Conservation (phyloP, 2,113 vertebrate genomes). For the Oncorhynchus clarkii region DNA sequence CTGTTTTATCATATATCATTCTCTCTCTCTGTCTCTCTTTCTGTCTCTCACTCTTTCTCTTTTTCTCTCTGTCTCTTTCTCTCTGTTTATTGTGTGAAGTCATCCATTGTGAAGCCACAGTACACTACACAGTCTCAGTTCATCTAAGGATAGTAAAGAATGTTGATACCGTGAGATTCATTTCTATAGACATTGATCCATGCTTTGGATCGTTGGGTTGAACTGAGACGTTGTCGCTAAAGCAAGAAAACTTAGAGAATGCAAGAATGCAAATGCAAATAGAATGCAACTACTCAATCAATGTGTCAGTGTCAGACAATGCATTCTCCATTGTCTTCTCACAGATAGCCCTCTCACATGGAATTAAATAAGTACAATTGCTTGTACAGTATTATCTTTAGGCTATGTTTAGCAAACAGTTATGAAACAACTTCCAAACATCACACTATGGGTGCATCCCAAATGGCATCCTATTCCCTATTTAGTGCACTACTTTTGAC, state of each 20-base stretch:
- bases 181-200: neutral
- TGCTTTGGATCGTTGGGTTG: neutral
- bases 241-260: neutral
- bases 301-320: no score
- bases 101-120: neutral
- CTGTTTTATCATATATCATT: neutral
- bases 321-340: no score
- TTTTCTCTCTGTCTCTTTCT: no score
- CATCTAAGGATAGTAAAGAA: neutral
- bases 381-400: neutral
- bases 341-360: no score
- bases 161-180: neutral
- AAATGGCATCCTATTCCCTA: no score
- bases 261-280: no score
- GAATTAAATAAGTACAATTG: neutral
- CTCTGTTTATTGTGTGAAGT: neutral
- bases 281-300: no score
- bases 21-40: neutral
- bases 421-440: no score
- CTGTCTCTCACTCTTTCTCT: no score
- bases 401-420: neutral
- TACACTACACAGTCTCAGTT: neutral
- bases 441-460: no score
- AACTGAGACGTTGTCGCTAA: neutral
- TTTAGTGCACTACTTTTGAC: no score